These are phyloP conservation scores for Meta bourneti DNA, from an alignment of 2,888 invertebrate species.

Conservation along the genomic window DNA sequence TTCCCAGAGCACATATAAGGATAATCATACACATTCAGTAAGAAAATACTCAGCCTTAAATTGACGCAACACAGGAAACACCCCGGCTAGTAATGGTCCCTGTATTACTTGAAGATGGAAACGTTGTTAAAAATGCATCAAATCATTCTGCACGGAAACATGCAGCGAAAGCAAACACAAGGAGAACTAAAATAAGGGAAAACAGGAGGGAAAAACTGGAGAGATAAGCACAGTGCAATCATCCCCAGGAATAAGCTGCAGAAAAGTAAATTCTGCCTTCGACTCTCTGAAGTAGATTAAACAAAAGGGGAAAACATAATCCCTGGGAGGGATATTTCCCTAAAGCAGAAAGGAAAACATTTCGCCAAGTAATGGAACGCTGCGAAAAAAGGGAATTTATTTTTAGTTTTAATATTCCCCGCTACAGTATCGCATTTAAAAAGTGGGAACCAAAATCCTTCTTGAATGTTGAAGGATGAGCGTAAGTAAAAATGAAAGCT, in stretches of 20 bases:
- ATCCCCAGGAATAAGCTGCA: constrained; percentile 4
- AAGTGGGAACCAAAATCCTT: not conserved
- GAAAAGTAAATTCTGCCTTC: constrained; percentile 23
- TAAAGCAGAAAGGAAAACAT: constrained; percentile 63
- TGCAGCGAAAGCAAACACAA: not conserved
- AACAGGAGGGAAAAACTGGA: not conserved
- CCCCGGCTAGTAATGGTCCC: not conserved
- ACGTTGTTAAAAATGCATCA: not conserved
- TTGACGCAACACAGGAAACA: not conserved
- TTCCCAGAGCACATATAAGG: not conserved
- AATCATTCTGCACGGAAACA: not conserved
- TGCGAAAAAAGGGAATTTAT: not conserved
- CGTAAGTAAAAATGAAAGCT: constrained; percentile 4
- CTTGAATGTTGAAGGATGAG: not conserved
- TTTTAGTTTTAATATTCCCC: not conserved
- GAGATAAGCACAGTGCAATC: constrained; percentile 18
- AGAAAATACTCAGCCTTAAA: not conserved
- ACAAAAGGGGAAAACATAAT: constrained; percentile 53
- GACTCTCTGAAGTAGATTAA: constrained; percentile 40
- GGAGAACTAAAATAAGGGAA: not conserved
- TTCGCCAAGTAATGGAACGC: constrained; percentile 40
- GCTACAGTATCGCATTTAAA: not conserved
- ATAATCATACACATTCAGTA: not conserved
- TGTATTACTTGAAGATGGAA: not conserved
- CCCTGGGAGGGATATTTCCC: constrained; percentile 8